phyloP scores from a whole-genome alignment of 1,140 invertebrate genomes.

The Magallana angulata region DNA sequence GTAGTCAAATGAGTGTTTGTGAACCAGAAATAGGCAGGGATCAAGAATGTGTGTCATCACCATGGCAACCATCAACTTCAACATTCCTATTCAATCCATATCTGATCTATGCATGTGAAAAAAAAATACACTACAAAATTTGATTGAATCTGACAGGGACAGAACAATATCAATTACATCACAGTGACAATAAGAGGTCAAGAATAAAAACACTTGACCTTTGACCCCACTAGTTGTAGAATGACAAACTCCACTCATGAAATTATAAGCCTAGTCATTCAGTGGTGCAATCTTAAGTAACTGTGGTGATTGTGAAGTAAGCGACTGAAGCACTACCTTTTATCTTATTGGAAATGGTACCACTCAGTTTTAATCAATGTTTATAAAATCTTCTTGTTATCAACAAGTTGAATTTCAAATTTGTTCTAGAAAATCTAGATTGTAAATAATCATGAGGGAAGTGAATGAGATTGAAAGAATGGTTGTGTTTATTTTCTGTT shows the following conservation, averaged over 20 bases:
- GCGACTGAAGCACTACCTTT: not conserved
- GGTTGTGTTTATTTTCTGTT: constrained; percentile 1
- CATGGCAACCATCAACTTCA: not conserved
- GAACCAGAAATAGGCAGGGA: constrained; percentile 10
- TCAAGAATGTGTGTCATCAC: not conserved
- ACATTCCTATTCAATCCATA: constrained; percentile 18
- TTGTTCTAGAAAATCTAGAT: not conserved
- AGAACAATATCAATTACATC: not conserved
- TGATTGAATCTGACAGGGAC: not conserved
- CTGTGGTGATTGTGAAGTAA: not conserved
- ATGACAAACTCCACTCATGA: not conserved
- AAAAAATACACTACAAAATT: not conserved
- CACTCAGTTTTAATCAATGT: not conserved
- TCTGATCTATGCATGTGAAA: constrained; percentile 13
- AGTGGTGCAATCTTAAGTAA: not conserved
- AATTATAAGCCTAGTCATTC: not conserved
- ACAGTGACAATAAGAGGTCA: not conserved
- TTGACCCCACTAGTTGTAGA: not conserved
- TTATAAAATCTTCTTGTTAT: not conserved
- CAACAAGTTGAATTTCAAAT: not conserved
- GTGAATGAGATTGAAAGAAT: not conserved
- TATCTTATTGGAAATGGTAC: too few relatives aligned
- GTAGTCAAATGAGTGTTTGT: constrained; percentile 7
- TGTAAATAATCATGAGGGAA: not conserved
- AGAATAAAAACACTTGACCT: not conserved